Conservation (phyloP, 2,797 vertebrate species). For the Sebastes minor region DNA sequence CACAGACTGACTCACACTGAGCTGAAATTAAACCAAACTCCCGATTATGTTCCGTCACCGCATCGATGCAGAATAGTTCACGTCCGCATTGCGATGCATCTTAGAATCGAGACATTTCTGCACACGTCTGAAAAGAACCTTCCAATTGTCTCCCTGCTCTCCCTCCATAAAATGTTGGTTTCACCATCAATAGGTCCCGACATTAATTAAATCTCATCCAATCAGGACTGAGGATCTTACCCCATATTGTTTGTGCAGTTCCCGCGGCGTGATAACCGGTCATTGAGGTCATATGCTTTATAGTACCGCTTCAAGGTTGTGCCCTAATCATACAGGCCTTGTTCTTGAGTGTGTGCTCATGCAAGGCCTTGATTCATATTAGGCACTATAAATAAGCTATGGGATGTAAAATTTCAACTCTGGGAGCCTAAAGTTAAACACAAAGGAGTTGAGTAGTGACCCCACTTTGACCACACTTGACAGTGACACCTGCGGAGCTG, state of each 20-base stretch:
- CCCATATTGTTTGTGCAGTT: neutral
- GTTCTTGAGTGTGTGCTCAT: neutral
- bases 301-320: neutral
- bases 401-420: neutral
- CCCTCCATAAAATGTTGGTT: neutral
- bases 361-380: neutral
- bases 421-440: constrained; percentile 1
- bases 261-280: neutral
- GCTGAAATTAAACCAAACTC: too few species aligned
- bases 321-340: neutral
- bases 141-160: neutral
- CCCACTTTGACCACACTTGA: neutral
- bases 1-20: too few species aligned
- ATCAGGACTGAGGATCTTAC: constrained; percentile 1
- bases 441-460: constrained; percentile 8
- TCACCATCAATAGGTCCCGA: constrained; percentile 23
- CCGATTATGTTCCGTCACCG: too few species aligned
- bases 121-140: too few species aligned
- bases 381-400: constrained; percentile 1
- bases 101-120: too few species aligned
- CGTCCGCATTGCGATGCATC: too few species aligned
- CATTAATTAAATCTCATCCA: constrained; percentile 37
- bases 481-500: neutral
- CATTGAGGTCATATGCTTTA: constrained; percentile 3
- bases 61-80: too few species aligned